Percentiles rank a stretch among this genome's conserved stretches.
Evolutionary conservation across 1,140 invertebrate species (phyloP).

Genomic region (Lordiphosa mommai): DNA sequence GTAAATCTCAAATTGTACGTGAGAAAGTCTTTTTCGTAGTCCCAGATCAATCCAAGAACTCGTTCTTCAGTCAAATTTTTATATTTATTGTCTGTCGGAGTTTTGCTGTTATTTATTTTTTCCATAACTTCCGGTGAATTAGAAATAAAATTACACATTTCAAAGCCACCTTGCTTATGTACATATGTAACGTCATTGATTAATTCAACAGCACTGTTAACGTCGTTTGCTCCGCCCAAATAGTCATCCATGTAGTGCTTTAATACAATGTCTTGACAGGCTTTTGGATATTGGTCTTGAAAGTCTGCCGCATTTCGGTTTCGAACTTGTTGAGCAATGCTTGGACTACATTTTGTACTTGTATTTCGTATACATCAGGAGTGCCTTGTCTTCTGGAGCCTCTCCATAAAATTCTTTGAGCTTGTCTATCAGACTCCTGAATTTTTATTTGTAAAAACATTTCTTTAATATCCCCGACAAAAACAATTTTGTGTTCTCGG

Average conservation of each 20-base stretch:
- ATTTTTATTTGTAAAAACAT: constrained; percentile 27
- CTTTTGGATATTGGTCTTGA: constrained; percentile 20
- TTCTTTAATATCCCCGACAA: constrained; percentile 12
- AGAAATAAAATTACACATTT: constrained; percentile 24
- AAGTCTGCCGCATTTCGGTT: constrained; percentile 50
- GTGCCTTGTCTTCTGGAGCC: background rate
- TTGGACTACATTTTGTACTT: constrained; percentile 24
- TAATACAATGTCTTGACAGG: constrained; percentile 43
- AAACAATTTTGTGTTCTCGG: constrained; percentile 9
- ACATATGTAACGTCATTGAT: no score
- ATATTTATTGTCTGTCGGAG: background rate
- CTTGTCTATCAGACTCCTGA: background rate
- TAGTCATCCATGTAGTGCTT: constrained; percentile 79
- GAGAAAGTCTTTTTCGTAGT: background rate
- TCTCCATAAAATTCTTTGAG: constrained; percentile 17
- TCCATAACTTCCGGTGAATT: constrained; percentile 14
- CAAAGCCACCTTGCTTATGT: no score
- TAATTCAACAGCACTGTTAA: background rate
- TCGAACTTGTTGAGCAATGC: constrained; percentile 24
- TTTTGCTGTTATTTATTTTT: background rate
- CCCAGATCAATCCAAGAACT: background rate
- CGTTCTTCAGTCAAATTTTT: constrained; percentile 2
- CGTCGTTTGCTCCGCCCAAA: constrained; percentile 36
- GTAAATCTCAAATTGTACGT: no score
- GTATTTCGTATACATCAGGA: constrained; percentile 19